These are phyloP conservation scores for Platysternon megacephalum DNA, from an alignment of 2,113 vertebrate genomes.

Conservation along the genomic window DNA sequence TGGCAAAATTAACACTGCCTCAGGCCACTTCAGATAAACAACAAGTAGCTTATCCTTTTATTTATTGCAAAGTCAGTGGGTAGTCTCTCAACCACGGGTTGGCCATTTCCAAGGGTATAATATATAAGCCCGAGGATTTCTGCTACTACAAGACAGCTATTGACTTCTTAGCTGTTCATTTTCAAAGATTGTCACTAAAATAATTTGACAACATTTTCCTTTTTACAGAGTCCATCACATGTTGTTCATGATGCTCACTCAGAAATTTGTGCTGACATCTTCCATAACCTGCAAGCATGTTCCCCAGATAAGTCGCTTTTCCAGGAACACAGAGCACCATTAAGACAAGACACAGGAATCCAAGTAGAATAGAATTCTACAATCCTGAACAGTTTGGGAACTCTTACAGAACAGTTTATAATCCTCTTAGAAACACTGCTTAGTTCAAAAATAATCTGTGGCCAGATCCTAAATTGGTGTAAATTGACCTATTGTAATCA, in stretches of 20 bases:
- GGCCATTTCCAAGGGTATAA: not conserved
- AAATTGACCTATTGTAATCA: not conserved
- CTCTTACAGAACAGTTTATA: fast-evolving
- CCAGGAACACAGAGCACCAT: not conserved
- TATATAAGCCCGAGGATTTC: not conserved
- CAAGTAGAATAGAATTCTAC: not conserved
- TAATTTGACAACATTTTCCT: not conserved
- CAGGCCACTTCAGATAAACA: not conserved
- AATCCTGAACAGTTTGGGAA: not conserved
- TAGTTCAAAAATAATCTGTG: not conserved
- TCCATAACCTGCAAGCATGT: not conserved
- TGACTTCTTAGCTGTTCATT: not conserved
- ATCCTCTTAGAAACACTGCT: not conserved
- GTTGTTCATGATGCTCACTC: not conserved
- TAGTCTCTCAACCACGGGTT: not conserved
- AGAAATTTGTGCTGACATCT: not conserved
- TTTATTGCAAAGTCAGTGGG: not conserved
- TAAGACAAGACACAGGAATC: not conserved
- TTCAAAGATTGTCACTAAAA: not conserved
- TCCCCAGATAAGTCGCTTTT: not conserved
- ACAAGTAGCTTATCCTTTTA: not conserved
- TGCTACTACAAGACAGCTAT: not conserved
- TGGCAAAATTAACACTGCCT: not conserved
- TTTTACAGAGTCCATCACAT: not conserved
- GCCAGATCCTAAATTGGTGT: not conserved